Percentiles rank a stretch among this genome's conserved stretches.
These are phyloP conservation scores for Mantis religiosa DNA, from an alignment of 2,888 invertebrate genomes.

Conservation along the genomic window DNA sequence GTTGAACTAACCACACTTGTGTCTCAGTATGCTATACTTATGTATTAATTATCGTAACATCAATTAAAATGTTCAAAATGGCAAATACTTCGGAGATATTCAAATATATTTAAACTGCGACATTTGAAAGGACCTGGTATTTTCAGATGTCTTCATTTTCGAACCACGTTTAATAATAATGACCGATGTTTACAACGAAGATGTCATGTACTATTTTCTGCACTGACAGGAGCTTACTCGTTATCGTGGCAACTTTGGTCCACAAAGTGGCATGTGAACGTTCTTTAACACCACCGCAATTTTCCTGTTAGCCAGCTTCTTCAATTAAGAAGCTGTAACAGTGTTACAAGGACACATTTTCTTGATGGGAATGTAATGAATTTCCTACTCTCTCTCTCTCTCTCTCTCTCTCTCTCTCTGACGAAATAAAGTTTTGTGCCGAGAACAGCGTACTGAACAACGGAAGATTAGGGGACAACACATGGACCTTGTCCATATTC, in stretches of 20 bases:
- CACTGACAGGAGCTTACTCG: neutral
- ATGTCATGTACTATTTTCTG: no score
- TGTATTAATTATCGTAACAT: no score
- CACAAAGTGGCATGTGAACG: neutral
- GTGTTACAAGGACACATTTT: neutral
- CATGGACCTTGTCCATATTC: neutral
- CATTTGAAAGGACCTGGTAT: no score
- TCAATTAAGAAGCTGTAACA: neutral
- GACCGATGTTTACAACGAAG: no score
- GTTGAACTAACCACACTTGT: no score
- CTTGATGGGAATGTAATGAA: neutral
- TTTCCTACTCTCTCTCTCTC: neutral
- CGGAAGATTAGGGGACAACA: neutral
- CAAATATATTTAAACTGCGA: no score
- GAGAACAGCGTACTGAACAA: neutral
- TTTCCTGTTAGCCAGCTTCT: neutral
- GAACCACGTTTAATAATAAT: no score
- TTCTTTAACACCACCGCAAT: neutral
- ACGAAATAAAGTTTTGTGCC: neutral
- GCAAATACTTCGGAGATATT: no score
- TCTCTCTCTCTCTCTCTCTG: no score
- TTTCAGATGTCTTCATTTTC: no score
- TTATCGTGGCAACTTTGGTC: neutral
- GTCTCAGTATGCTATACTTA: no score
- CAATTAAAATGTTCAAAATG: no score